Evolutionary conservation across 2,888 invertebrate genomes (phyloP).

Genomic region (Artemia sp.): DNA sequence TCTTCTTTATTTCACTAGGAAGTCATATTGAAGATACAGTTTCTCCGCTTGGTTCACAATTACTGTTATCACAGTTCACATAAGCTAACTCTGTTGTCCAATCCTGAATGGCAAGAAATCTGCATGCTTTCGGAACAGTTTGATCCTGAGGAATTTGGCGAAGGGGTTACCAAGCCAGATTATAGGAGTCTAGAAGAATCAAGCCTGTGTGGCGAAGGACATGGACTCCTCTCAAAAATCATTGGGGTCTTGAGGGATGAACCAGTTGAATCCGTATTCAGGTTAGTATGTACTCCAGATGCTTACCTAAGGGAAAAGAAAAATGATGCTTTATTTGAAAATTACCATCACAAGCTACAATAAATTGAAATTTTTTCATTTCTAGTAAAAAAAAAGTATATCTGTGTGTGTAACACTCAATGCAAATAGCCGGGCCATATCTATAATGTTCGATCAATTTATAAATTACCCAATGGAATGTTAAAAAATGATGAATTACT

Average conservation of each 20-base stretch:
- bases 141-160: conserved; percentile 7
- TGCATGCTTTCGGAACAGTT: conserved; percentile 22
- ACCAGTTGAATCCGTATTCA: conserved; percentile 25
- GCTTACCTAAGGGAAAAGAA: neutral
- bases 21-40: conserved; percentile 26
- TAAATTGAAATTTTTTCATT: too few relatives aligned
- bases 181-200: neutral
- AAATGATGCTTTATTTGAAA: neutral
- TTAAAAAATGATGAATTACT: too few relatives aligned
- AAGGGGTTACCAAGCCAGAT: conserved; percentile 7
- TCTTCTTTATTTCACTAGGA: conserved; percentile 21
- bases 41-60: conserved; percentile 26
- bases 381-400: too few relatives aligned
- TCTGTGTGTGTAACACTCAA: too few relatives aligned
- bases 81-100: conserved; percentile 25
- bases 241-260: conserved; percentile 25
- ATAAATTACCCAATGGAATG: too few relatives aligned
- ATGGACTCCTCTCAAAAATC: conserved; percentile 23
- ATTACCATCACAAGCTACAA: too few relatives aligned
- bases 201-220: conserved; percentile 20
- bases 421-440: too few relatives aligned
- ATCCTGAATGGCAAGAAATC: conserved; percentile 23
- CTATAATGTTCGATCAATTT: too few relatives aligned
- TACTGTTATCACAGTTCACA: conserved; percentile 26
- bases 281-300: conserved; percentile 21